phyloP scores from a whole-genome alignment of 2,888 invertebrate genomes.

The Idaea aversata region DNA sequence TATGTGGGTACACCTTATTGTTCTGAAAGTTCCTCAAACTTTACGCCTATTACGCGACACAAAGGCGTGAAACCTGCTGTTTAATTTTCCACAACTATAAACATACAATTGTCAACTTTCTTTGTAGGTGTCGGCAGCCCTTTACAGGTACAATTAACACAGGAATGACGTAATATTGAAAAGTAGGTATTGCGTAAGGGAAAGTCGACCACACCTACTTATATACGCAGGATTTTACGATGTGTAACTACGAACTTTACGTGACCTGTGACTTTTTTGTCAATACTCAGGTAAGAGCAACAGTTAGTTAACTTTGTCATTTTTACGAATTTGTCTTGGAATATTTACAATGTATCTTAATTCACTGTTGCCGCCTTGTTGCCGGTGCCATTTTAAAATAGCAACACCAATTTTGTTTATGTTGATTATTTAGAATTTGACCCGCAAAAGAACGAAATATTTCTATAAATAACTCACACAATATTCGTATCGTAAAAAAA shows the following conservation, averaged over 20 bases:
- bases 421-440: too few species aligned
- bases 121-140: slow-evolving; percentile 16
- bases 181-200: slow-evolving; percentile 38
- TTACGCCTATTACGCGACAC: neutral
- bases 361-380: too few species aligned
- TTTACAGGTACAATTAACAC: slow-evolving; percentile 32
- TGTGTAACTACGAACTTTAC: neutral
- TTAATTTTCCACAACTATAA: neutral
- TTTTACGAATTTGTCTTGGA: too few species aligned
- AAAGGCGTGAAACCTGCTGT: neutral
- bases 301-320: too few species aligned
- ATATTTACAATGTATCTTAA: too few species aligned
- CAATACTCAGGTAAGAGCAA: too few species aligned
- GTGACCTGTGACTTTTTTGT: neutral
- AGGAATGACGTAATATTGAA: slow-evolving; percentile 36
- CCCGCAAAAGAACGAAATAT: too few species aligned
- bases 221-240: slow-evolving; percentile 8
- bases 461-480: too few species aligned
- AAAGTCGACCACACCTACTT: slow-evolving; percentile 36
- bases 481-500: too few species aligned
- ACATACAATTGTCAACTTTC: slow-evolving; percentile 17
- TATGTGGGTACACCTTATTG: neutral
- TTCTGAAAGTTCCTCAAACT: neutral
- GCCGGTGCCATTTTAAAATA: too few species aligned
- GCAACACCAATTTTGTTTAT: too few species aligned